Evolutionary conservation across 2,113 vertebrate genomes (phyloP).

Genomic region (Sylvia atricapilla): DNA sequence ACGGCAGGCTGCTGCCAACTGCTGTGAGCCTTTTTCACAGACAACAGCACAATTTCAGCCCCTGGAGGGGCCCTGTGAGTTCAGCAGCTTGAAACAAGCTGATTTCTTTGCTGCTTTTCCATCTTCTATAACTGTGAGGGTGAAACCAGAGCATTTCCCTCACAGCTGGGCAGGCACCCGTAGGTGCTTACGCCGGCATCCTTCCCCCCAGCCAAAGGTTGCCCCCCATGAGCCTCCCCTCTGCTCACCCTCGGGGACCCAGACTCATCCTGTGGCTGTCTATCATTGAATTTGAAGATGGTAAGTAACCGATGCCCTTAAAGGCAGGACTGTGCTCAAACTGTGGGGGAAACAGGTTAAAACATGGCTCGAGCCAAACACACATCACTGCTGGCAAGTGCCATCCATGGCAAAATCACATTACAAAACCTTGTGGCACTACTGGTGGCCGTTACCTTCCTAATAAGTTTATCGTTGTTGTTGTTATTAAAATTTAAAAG

Average conservation of each 20-base stretch:
- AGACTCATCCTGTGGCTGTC: not conserved
- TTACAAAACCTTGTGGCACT: not conserved
- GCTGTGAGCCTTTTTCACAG: conserved; percentile 88
- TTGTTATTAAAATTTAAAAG: not conserved
- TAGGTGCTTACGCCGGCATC: not conserved
- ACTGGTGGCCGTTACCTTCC: not conserved
- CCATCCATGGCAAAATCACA: not conserved
- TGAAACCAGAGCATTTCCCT: conserved; percentile 60
- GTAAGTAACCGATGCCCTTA: conserved; percentile 52
- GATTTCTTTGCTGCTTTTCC: conserved; percentile 58
- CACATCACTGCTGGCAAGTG: not conserved
- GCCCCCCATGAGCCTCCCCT: not conserved
- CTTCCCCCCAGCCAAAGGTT: conserved; percentile 30
- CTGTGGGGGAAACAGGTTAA: not conserved
- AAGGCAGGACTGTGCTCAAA: not conserved
- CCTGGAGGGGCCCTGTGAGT: conserved; percentile 68
- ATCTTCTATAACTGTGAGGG: conserved; percentile 49
- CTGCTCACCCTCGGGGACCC: not conserved
- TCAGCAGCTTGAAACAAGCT: conserved; percentile 71
- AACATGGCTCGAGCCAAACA: not conserved
- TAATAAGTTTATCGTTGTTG: not conserved
- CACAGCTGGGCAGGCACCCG: not conserved
- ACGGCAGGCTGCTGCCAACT: conserved; percentile 83
- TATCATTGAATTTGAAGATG: not conserved
- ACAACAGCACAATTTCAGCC: conserved; percentile 78